Base-by-base conservation (phyloP, 2,797 vertebrate species). In the Cirrhinus molitorella region DNA sequence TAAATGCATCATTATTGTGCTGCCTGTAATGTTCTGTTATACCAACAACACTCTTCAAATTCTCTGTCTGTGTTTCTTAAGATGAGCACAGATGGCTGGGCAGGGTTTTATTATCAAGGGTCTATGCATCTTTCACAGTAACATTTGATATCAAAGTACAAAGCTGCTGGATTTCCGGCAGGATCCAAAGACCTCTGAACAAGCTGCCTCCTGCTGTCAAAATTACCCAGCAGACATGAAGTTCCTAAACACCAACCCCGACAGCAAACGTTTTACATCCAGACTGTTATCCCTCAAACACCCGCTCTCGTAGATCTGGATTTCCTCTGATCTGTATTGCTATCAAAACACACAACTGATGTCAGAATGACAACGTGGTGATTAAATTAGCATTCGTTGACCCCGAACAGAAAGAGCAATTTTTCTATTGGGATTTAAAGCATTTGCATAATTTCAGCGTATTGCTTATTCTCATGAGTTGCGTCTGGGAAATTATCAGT, bases 171-270 rank as follows among this genome's bases (percentile, higher is more conserved):
- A 51, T 12, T 31, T 65, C 61, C 59, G 59, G 23, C 66, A 87
- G 74, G 74, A 83, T 83, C 63, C 73, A 61, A 68, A 78, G 81
- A 83, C 81, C 73, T 77, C 81, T 47, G 74, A 83, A 83, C 81
- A 78, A 68, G 74, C 81, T 57, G 71, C 37, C 81, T 83, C 81
- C 63, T 68, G 81, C 74, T 83, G 81, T 83, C 81, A 77, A 76
- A 77, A 83, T 77, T 59, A 77, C 81, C 73, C 65, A 70, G 65
- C 65, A 68, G 74, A 83, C 74, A 25, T 3, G 1, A 70, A 67
- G 73, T 67, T 83, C 51, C 81, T 78, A 57, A 77, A 83, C 63
- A 83, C 81, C 65, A 78, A 76, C 81, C 80, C 70, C 23, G 14
- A 53, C 71, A 74, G 80, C 71, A 83, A 67, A 53, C n/a, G 47